Evolutionary conservation across 2,113 vertebrate genomes (phyloP).

Genomic region (Phrynocephalus versicolor): DNA sequence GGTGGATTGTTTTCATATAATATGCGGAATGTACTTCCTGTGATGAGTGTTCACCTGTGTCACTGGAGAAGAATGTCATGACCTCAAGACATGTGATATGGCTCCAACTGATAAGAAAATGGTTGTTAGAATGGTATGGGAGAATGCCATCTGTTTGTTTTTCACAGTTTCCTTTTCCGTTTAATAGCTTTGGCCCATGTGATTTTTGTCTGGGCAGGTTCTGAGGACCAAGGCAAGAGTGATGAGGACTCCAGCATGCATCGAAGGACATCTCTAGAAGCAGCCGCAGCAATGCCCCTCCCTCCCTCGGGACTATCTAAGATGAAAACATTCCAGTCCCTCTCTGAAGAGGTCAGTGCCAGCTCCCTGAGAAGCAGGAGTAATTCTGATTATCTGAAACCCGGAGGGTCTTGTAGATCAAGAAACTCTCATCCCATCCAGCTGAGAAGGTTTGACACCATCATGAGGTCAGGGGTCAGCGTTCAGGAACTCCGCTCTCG

Average conservation of each 20-base stretch:
- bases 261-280: not conserved
- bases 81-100: too few species aligned
- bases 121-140: not conserved
- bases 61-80: not conserved
- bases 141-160: not conserved
- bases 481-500: slow-evolving; percentile 51
- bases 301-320: not conserved
- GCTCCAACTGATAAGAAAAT: too few species aligned
- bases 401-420: not conserved
- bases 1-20: not conserved
- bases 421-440: not conserved
- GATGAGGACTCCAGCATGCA: not conserved
- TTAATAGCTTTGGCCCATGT: not conserved
- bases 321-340: slow-evolving; percentile 26
- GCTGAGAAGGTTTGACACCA: slow-evolving; percentile 51
- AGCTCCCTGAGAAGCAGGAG: not conserved
- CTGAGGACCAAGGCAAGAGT: not conserved
- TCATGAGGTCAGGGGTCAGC: slow-evolving; percentile 49
- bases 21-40: not conserved
- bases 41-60: not conserved
- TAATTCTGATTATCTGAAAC: not conserved
- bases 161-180: not conserved
- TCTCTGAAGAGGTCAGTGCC: slow-evolving; percentile 15
- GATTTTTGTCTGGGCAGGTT: not conserved
- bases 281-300: slow-evolving; percentile 4